Base-by-base conservation (phyloP, 2,797 vertebrate genomes). In the Takifugu rubripes region DNA sequence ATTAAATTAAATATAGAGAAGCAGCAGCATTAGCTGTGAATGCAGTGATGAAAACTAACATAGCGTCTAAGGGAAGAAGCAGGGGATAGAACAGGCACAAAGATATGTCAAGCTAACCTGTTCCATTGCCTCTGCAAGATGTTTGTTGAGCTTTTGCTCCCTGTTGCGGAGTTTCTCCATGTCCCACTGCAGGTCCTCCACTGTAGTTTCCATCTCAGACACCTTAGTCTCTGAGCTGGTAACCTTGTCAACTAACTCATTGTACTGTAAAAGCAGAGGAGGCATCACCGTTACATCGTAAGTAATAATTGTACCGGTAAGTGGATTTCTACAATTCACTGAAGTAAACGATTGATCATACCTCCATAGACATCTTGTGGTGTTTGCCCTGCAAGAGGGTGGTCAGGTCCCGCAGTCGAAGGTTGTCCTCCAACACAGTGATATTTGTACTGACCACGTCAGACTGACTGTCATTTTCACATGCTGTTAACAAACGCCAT, bases 181-280 rank as follows among this genome's bases (percentile, higher is more conserved):
- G 85, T 97, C 96, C 96, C 96, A 98, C 88, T 97, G 94, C 60
- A 97, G 83, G 77, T 96, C 96, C 75, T 98, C 96, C 49, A 98
- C 93, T 0, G 94, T 93, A 0, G 95, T 95, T 83, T 94, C 95
- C 96, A 98, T 96, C 82, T 98, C 96, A 16, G 95, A 90, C 68
- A 98, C 96, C 70, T 97, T 96, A 15, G 95, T 97, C 85, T 98
- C 96, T 0, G 96, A 91, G 31, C 94, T 93, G 0, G 91, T 95
- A 74, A 96, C 94, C 80, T 96, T 95, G 84, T 98, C 96, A 68
- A 96, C 94, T 29, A 95, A 87, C 77, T 97, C 96, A 15, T 95
- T 95, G 73, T 96, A 94, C 95, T 98, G 57, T 1, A 36, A 64
- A 6, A 25, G 42, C 14, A 43, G 33, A n/a, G 57, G 25, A 66